Evolutionary conservation across 2,888 invertebrate genomes (phyloP).

Genomic region (Drosophila testacea): DNA sequence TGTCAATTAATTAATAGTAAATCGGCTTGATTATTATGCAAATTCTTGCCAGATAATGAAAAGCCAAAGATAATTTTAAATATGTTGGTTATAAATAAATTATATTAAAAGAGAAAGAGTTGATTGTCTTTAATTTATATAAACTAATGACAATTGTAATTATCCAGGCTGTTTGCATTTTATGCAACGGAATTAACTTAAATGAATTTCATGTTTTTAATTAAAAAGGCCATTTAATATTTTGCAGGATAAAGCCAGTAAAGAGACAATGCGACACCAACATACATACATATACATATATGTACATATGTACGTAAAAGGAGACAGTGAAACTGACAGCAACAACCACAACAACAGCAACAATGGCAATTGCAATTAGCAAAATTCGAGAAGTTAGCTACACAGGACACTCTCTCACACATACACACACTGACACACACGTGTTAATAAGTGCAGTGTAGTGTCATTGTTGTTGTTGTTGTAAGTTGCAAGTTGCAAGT

Average conservation of each 20-base stretch:
- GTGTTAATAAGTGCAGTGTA: constrained; percentile 48
- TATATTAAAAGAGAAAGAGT: neutral
- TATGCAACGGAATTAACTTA: constrained; percentile 33
- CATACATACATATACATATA: no score
- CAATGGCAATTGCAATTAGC: constrained; percentile 70
- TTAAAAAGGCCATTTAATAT: constrained; percentile 66
- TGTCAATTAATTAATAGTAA: no score
- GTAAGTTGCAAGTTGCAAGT: constrained; percentile 30
- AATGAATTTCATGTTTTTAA: constrained; percentile 59
- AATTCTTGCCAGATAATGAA: no score
- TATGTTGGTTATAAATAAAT: neutral
- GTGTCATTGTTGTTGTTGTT: constrained; percentile 50
- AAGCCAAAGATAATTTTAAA: no score
- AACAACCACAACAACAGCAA: constrained; percentile 29
- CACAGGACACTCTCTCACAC: constrained; percentile 18
- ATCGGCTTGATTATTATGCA: no score
- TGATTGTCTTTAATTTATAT: neutral
- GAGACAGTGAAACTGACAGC: constrained; percentile 32
- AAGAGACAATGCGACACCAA: constrained; percentile 44
- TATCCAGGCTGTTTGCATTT: constrained; percentile 23
- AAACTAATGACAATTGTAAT: neutral
- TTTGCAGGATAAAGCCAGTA: constrained; percentile 29
- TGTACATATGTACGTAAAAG: constrained; percentile 11
- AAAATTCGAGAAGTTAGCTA: constrained; percentile 62
- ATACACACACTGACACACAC: constrained; percentile 21